Base-by-base conservation (phyloP, 2,113 vertebrate species). In the Xyliphius kryptos region DNA sequence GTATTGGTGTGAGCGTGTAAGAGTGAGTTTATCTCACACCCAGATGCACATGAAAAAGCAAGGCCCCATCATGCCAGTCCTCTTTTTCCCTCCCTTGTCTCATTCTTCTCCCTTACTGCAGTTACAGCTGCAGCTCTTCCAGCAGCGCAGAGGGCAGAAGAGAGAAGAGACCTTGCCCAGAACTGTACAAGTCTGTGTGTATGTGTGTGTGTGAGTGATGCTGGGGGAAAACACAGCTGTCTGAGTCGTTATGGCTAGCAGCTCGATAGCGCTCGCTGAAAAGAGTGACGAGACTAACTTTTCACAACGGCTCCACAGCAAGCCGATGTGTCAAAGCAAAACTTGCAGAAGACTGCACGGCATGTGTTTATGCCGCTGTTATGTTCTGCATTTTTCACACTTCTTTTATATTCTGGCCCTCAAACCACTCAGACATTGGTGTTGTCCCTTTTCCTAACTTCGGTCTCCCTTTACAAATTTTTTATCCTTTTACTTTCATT, bases 221-320 rank as follows among this genome's bases (percentile, higher is more conserved):
- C 59, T 60, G 66, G 63, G 60, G 58, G 67, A 67, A 73, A 73
- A 73, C 70, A 73, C 70, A 73, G 70, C 70, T 73, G 70, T 58
- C 56, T 61, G 58, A 59, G 61, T 73, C 61, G n/a, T 68, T 73
- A 73, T 9, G 37, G 54, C 49, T 56, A 63, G 49, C 14, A 26
- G 70, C 61, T 50, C 56, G 37, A 60, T 44, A 68, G 55, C 55
- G 53, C 26, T 65, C 22, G 56, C 37, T 20, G 46, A 50, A 22
- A 52, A 36, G 20, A 48, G 9, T 56, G 53, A 48, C 15, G 32
- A 43, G 60, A 61, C 37, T 9, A 58, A 21, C 20, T 20, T 59
- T 59, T 19, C 21, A 49, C 2, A 57, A 20, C 2, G 49, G 44
- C 20, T 50, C 38, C 56, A 26, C 37, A 9, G 19, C 44, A 43